A percentile compares a stretch with the other conserved stretches of the same genome.
phyloP scores from a whole-genome alignment of 1,140 invertebrate genomes.

The Nephotettix cincticeps region DNA sequence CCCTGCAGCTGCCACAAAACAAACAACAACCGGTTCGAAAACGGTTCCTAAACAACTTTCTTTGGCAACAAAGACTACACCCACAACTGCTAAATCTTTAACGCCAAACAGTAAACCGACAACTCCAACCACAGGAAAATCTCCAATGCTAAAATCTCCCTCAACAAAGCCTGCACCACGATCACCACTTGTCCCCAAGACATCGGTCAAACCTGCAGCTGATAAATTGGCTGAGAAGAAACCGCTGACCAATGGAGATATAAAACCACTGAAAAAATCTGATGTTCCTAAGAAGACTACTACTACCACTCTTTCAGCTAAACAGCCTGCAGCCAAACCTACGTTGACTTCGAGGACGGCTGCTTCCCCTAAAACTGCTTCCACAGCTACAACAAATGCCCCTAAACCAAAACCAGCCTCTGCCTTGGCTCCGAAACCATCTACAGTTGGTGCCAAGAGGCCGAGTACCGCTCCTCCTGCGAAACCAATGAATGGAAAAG shows the following conservation, averaged over 20 bases:
- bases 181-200: neutral
- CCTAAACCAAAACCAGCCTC: neutral
- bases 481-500: conserved; percentile 21
- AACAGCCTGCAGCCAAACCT: neutral
- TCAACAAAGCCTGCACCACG: neutral
- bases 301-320: neutral
- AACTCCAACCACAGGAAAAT: conserved; percentile 29
- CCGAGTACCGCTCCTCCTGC: neutral
- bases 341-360: neutral
- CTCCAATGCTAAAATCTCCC: neutral
- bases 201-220: neutral
- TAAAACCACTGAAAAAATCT: conserved; percentile 6
- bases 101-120: conserved; percentile 19
- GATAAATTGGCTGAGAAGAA: conserved; percentile 16
- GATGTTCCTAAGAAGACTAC: conserved; percentile 6
- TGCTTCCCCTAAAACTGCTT: neutral
- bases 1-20: neutral
- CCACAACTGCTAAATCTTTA: neutral
- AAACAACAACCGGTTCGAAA: conserved; percentile 4
- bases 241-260: conserved; percentile 12
- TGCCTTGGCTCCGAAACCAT: neutral
- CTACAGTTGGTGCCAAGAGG: neutral
- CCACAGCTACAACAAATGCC: neutral
- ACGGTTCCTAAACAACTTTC: neutral
- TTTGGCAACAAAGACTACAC: neutral